A percentile compares a stretch with the other conserved stretches of the same genome.
phyloP scores from a whole-genome alignment of 64 coral and sea anemone species.

The Montipora foliosa region DNA sequence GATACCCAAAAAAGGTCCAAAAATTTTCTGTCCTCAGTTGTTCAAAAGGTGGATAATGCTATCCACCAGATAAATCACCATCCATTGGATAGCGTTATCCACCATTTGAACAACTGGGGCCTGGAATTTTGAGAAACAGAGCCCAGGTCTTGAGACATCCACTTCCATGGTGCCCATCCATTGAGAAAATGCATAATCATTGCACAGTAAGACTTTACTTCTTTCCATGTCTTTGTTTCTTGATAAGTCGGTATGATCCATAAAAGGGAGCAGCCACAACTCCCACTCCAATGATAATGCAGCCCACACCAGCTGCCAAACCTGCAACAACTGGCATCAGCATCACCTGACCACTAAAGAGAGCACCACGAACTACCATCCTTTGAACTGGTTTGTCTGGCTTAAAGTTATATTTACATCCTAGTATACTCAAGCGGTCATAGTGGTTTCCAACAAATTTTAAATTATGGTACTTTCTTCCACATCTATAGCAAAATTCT shows the following conservation, averaged over 20 bases:
- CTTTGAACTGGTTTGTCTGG: slow-evolving; percentile 78
- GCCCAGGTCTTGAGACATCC: no score
- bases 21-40: no score
- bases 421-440: slow-evolving; percentile 84
- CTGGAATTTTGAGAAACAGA: no score
- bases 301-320: slow-evolving; percentile 73
- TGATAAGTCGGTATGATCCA: slow-evolving; percentile 83
- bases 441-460: slow-evolving; percentile 90
- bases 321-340: slow-evolving; percentile 62
- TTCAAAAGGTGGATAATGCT: no score
- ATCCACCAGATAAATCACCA: no score
- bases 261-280: slow-evolving; percentile 79
- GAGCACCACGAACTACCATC: slow-evolving; percentile 71
- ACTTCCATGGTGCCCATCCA: no score
- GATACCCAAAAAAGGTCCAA: no score
- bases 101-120: no score
- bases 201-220: not conserved
- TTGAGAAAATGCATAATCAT: no score
- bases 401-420: slow-evolving; percentile 94
- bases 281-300: slow-evolving; percentile 69
- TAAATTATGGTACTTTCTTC: slow-evolving; percentile 69
- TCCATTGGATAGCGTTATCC: no score
- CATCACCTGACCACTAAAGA: slow-evolving; percentile 78
- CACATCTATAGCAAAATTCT: slow-evolving; percentile 94
- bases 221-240: slow-evolving; percentile 51